Conservation (phyloP, 2,888 invertebrate species). For the Eupithecia inturbata region DNA sequence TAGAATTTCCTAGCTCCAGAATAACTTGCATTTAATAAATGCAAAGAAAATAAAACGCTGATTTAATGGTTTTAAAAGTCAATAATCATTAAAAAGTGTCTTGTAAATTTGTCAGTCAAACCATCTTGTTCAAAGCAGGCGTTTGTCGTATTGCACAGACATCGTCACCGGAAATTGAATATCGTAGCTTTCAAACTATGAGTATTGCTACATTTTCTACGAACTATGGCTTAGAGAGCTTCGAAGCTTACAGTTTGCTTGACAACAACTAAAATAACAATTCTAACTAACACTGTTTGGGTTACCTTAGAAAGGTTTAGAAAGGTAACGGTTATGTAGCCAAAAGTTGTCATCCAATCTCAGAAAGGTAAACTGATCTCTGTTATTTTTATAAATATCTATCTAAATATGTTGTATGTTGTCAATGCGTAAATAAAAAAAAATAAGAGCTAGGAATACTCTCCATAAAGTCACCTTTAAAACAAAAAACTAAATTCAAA, state of each 20-base stretch:
- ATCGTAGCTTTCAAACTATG: background rate
- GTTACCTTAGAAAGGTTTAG: background rate
- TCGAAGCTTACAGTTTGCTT: background rate
- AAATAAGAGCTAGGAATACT: too few relatives aligned
- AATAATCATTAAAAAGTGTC: background rate
- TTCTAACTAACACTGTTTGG: background rate
- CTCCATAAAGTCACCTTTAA: too few relatives aligned
- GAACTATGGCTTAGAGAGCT: background rate
- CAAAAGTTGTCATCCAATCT: background rate
- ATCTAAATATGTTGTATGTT: too few relatives aligned
- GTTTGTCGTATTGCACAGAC: conserved; percentile 1
- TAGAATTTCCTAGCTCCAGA: background rate
- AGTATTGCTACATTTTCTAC: background rate
- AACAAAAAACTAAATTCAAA: too few relatives aligned
- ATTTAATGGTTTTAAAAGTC: background rate
- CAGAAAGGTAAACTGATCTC: background rate
- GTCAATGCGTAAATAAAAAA: too few relatives aligned
- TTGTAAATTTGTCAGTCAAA: conserved; percentile 6
- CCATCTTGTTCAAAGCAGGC: background rate
- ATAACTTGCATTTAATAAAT: background rate
- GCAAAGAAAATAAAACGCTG: background rate
- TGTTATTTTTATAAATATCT: background rate
- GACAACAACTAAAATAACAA: background rate
- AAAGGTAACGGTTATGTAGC: background rate
- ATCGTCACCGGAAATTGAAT: conserved; percentile 12